Conservation (phyloP, 1,140 invertebrate genomes). For the Hycleus phaleratus region DNA sequence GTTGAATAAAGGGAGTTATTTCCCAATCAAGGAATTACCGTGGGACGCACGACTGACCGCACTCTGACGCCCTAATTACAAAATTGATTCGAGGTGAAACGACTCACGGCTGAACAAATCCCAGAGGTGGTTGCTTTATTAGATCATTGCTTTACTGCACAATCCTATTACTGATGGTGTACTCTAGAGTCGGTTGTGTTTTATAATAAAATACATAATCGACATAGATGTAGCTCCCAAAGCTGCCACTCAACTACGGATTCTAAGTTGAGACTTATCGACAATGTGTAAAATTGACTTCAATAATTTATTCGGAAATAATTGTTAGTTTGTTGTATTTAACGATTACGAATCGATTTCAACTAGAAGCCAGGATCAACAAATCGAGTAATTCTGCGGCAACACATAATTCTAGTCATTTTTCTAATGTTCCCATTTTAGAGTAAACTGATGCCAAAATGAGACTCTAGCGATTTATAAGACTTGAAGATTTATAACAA, state of each 20-base stretch:
- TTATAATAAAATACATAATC: slow-evolving; percentile 11
- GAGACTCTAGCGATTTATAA: slow-evolving; percentile 7
- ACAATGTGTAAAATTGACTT: background rate
- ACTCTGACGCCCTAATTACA: slow-evolving; percentile 32
- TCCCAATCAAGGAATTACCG: slow-evolving; percentile 33
- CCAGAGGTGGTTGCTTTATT: slow-evolving; percentile 35
- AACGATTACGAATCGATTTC: too few relatives aligned
- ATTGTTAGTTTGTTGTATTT: too few relatives aligned
- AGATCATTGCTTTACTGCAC: slow-evolving; percentile 36
- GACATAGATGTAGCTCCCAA: slow-evolving; percentile 2
- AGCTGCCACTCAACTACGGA: background rate
- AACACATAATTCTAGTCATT: slow-evolving; percentile 8
- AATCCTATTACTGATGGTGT: slow-evolving; percentile 31
- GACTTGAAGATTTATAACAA: background rate
- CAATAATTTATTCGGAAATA: too few relatives aligned
- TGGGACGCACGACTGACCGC: slow-evolving; percentile 29
- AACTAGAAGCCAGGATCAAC: too few relatives aligned
- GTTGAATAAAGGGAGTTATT: slow-evolving; percentile 22
- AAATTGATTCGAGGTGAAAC: slow-evolving; percentile 37
- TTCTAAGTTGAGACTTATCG: slow-evolving; percentile 4
- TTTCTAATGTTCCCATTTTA: slow-evolving; percentile 9
- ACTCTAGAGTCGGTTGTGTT: slow-evolving; percentile 18
- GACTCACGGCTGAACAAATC: slow-evolving; percentile 32
- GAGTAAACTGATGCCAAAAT: slow-evolving; percentile 13
- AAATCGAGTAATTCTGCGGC: slow-evolving; percentile 3